A percentile compares a stretch with the other conserved stretches of the same genome.
Conservation (phyloP, 2,113 vertebrate genomes). For the Rostratula benghalensis region DNA sequence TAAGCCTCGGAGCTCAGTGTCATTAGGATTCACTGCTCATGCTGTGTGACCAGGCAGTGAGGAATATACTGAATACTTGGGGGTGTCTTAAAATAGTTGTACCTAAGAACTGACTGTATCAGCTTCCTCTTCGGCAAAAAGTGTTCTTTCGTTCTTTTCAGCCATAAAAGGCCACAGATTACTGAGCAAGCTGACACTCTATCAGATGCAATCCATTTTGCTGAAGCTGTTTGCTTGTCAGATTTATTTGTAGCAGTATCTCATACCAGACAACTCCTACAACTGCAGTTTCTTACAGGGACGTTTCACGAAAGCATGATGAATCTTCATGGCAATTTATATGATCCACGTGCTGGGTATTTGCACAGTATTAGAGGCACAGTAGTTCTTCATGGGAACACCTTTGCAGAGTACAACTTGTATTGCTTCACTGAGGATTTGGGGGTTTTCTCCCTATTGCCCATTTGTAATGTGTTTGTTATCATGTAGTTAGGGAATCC, state of each 20-base stretch:
- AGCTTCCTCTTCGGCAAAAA: background rate
- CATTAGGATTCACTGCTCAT: background rate
- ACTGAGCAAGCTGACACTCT: background rate
- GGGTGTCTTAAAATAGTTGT: background rate
- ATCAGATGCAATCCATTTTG: background rate
- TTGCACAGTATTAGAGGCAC: background rate
- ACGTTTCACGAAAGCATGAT: background rate
- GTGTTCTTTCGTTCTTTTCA: background rate
- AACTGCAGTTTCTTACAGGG: background rate
- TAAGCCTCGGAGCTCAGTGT: background rate
- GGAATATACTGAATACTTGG: background rate
- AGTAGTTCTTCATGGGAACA: background rate
- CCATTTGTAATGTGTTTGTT: background rate
- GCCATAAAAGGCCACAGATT: background rate
- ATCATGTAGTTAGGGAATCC: background rate
- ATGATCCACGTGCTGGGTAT: background rate
- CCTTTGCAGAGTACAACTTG: background rate
- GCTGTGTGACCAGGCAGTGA: background rate
- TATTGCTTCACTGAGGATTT: background rate
- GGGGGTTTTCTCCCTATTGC: accelerated
- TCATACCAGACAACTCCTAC: conserved; percentile 6
- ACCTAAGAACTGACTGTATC: background rate
- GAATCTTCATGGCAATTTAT: background rate
- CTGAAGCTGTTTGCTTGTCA: conserved; percentile 7
- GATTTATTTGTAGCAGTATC: conserved; percentile 29